Percentiles rank a stretch among this genome's conserved stretches.
Evolutionary conservation across 2,797 vertebrate species (phyloP).

Genomic region (Ara ararauna): DNA sequence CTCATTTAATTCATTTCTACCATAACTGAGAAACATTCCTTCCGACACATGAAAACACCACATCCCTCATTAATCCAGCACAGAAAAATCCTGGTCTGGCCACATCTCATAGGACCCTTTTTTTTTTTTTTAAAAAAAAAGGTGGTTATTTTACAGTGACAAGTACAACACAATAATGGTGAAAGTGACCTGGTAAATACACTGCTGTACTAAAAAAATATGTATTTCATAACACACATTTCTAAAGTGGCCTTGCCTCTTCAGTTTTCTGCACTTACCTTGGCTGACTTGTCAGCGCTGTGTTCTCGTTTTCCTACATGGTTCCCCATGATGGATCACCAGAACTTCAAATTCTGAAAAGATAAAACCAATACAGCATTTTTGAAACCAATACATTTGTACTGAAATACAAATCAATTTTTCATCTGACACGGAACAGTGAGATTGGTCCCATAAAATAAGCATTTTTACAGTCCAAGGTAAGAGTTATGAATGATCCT

Average conservation of each 20-base stretch:
- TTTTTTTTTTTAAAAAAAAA: not conserved
- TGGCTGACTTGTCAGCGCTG: constrained; percentile 34
- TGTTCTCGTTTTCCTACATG: constrained; percentile 76
- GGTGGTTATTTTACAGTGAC: not conserved
- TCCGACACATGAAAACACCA: not conserved
- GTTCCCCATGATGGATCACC: constrained; percentile 73
- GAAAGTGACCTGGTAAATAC: not conserved
- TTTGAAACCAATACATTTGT: not conserved
- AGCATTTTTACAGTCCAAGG: not conserved
- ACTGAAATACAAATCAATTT: not conserved
- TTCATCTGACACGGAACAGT: not conserved
- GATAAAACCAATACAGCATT: not conserved
- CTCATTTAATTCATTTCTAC: not conserved
- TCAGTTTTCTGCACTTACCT: constrained; percentile 57
- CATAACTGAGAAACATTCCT: not conserved
- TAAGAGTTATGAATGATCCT: not conserved
- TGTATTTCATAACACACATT: not conserved
- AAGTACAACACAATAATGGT: not conserved
- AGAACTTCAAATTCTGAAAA: constrained; percentile 55
- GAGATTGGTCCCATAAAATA: not conserved
- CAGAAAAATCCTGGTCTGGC: not conserved
- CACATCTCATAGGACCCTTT: not conserved
- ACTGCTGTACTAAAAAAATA: not conserved
- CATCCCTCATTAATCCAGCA: not conserved
- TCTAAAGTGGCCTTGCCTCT: not conserved